Base-by-base conservation (phyloP, 2,888 invertebrate species). In the Pocota personata region DNA sequence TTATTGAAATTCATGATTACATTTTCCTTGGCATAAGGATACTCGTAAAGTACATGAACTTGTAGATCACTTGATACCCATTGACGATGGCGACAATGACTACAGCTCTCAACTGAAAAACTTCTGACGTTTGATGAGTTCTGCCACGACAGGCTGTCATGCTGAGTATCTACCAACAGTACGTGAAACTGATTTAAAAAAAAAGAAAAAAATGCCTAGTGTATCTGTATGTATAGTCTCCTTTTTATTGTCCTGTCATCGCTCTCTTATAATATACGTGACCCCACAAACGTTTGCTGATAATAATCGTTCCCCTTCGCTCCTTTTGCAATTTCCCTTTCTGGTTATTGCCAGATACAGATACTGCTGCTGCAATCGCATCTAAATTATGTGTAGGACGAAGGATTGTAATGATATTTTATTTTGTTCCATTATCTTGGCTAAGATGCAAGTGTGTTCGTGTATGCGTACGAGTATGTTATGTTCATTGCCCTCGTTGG, bases 401-500 rank as follows among this genome's bases (percentile, higher is more conserved):
- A 37, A 24, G 35, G 60, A 72, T 37, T 60, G 46, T 35, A 48
- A 60, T 48, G 46, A 57, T 48, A 57, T 57, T 76, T 66, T 66
- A 48, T 50, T 52, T 67, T 52, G 2, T 19, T 66, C 37, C 21
- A 52, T 48, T 37, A 37, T 37, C 48, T 72, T n/a, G 6, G n/a
- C 40, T 19, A 16, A 21, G 19, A 24, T 60, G 30, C 16, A 58
- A 60, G 27, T 60, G 60, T 57, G 52, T 48, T 16, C 30, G n/a
- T 40, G 37, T 16, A 27, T 60, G 73, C 35, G n/a, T n/a, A 3
- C 24, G 24, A 2, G 62, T 50, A 6, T 40, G 19, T 48, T 1
- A 35, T 60, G 72, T 73, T 73, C 73, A 62, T 62, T 73, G 73
- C 62, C 40, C 60, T 40, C 62, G 7, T 37, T 48, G 32, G n/a